These are phyloP conservation scores for Indri indri DNA, from an alignment of 2,113 vertebrate species.

Conservation along the genomic window DNA sequence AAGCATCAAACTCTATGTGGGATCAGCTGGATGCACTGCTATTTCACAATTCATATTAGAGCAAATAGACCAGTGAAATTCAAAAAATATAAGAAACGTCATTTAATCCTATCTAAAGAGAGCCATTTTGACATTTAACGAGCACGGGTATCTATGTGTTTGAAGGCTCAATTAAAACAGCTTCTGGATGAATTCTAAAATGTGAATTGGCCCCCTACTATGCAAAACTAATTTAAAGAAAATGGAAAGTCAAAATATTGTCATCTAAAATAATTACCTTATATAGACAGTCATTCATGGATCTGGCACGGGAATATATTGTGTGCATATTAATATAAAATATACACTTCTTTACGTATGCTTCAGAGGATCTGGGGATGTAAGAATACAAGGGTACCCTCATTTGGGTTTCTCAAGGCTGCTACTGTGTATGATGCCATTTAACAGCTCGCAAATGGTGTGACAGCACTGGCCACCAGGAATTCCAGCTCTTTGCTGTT, in stretches of 20 bases:
- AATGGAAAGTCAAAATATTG: conserved; percentile 71
- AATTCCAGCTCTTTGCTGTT: not conserved
- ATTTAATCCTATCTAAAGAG: not conserved
- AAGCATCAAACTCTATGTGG: not conserved
- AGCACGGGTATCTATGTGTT: not conserved
- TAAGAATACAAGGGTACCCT: not conserved
- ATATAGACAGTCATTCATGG: conserved; percentile 44
- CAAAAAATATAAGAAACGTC: not conserved
- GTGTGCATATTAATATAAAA: conserved; percentile 3
- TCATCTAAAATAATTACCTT: conserved; percentile 66
- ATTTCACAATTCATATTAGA: not conserved
- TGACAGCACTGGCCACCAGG: not conserved
- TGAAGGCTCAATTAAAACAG: conserved; percentile 64
- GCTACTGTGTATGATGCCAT: not conserved
- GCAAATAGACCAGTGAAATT: not conserved
- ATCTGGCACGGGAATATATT: conserved; percentile 10
- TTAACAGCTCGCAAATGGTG: not conserved
- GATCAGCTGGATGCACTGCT: not conserved
- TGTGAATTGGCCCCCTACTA: conserved; percentile 59
- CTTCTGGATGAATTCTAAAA: conserved; percentile 45
- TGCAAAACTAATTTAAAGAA: conserved; percentile 67
- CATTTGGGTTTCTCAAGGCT: not conserved
- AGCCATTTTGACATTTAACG: not conserved
- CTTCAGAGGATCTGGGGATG: not conserved
- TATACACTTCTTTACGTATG: not conserved